These are phyloP conservation scores for Yoshiicerus persimilis DNA, from an alignment of 1,140 invertebrate genomes.

Conservation along the genomic window DNA sequence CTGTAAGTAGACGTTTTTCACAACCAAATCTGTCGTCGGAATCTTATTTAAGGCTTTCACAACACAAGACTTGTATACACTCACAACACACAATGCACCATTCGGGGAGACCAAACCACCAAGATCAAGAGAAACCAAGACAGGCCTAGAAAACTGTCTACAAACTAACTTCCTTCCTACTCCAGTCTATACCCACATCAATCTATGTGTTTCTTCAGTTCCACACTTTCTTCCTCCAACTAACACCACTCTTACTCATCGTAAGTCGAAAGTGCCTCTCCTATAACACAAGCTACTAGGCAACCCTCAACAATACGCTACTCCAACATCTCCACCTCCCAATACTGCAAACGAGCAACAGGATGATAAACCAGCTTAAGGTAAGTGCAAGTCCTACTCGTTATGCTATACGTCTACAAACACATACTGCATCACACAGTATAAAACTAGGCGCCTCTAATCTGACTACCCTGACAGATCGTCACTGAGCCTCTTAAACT, in stretches of 20 bases:
- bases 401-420: neutral
- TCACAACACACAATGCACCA: neutral
- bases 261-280: too few species aligned
- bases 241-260: too few species aligned
- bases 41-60: neutral
- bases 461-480: too few species aligned
- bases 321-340: neutral
- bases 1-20: neutral
- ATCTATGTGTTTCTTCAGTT: too few species aligned
- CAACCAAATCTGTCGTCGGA: neutral
- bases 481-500: too few species aligned
- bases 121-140: neutral
- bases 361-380: neutral
- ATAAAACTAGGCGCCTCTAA: too few species aligned
- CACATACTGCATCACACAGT: too few species aligned
- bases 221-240: too few species aligned
- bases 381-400: neutral
- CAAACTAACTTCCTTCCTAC: too few species aligned
- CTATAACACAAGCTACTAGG: neutral
- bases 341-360: neutral
- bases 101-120: neutral
- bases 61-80: neutral
- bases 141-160: too few species aligned
- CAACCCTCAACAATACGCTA: neutral
- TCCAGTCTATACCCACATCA: too few species aligned